Evolutionary conservation across 2,113 vertebrate species (phyloP), one percentile per base, ranked within the genome.

Genomic region (Lepidothrix coronata): DNA sequence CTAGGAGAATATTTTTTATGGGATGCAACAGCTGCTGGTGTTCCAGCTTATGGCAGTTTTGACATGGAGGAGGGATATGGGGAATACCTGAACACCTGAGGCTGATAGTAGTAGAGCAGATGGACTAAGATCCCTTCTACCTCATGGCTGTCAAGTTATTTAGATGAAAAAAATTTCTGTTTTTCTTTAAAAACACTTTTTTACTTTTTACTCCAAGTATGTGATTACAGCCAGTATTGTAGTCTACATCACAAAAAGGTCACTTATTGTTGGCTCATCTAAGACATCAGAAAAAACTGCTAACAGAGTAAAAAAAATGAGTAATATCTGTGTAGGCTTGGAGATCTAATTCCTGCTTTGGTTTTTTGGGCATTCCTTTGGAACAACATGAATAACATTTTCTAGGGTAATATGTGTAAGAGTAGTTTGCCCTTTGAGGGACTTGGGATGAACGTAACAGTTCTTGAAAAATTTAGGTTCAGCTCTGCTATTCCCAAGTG

Each of bases 401-500:
- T 74, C 52, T 44, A 39, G 39, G 13, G 30, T 33, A 73, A 22
- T 25, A 7, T 11, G 4, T 58, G 23, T 73, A 54, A 78, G 7
- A 88, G 25, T 44, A 33, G 39, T 59, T 86, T 77, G 19, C 21
- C 8, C 9, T 80, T 76, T 67, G 33, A 43, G 55, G 37, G 10
- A 11, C 23, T 84, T 91, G 51, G 30, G 35, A 39, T 67, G 39
- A 89, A 63, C 0, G 0, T 79, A 58, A 46, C 3, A 35, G 33
- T 11, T 81, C 67, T 39, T 59, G 68, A 39, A 74, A 89, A 78
- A 87, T 59, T 58, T 2, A 3, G 11, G 21, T 74, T 83, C 5
- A 11, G 8, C 30, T 84, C 39, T 0, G 0, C 57, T 86, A 54
- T 41, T 91, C 13, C n/a, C 18, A 43, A 0, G 0, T 39, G 8